phyloP scores from a whole-genome alignment of 2,113 vertebrate genomes.

The Eretmochelys imbricata region DNA sequence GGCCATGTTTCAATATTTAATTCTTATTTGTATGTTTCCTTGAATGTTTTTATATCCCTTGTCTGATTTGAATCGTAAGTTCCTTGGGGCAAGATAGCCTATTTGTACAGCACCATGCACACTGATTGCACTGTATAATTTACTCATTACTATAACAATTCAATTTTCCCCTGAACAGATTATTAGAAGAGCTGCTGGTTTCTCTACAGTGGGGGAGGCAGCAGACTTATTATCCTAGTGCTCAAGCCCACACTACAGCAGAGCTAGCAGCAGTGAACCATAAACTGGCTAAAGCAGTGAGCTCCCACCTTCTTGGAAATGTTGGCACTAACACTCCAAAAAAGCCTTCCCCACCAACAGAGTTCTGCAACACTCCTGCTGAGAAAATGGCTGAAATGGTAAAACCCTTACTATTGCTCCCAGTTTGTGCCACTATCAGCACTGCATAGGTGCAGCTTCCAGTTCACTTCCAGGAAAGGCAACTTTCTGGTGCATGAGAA shows the following conservation, averaged over 20 bases:
- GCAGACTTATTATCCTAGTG: conserved; percentile 90
- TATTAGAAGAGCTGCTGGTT: conserved; percentile 92
- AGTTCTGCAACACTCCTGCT: conserved; percentile 91
- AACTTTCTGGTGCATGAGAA: background rate
- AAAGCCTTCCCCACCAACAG: conserved; percentile 74
- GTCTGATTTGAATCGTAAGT: background rate
- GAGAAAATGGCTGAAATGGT: conserved; percentile 99
- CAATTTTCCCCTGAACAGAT: conserved; percentile 74
- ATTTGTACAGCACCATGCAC: background rate
- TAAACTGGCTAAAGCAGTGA: conserved; percentile 90
- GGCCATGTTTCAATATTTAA: background rate
- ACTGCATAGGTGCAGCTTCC: background rate
- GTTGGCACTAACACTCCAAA: conserved; percentile 69
- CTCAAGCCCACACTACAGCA: conserved; percentile 88
- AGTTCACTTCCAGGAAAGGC: background rate
- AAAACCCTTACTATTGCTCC: background rate
- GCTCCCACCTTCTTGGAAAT: conserved; percentile 91
- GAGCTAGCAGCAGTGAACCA: conserved; percentile 89
- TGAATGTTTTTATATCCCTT: background rate
- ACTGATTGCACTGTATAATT: background rate
- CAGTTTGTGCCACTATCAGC: background rate
- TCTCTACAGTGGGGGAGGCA: conserved; percentile 96
- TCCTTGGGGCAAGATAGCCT: fast-evolving
- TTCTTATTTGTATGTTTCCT: background rate
- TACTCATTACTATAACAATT: background rate